Base-by-base conservation (phyloP, 2,797 vertebrate genomes). In the Micromesistius poutassou region DNA sequence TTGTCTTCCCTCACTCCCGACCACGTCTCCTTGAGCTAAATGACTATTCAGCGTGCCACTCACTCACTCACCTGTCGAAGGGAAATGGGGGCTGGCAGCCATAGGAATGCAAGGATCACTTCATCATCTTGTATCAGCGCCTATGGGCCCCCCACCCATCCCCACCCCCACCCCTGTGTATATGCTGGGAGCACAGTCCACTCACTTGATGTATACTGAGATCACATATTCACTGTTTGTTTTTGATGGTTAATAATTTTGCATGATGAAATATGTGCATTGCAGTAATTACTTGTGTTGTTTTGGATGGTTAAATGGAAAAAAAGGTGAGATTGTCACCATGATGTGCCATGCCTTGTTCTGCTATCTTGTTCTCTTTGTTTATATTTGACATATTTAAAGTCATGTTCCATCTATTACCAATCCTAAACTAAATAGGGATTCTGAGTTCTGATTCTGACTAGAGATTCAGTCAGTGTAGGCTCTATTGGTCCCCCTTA, bases 181-280 rank as follows among this genome's bases (percentile, higher is more conserved):
- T 93, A 94, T 72, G 1, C 74, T 87, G 94, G 93, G 92, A 94
- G 93, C 50, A 50, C 46, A 50, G 95, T 94, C 90, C 86, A 83
- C 88, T 84, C 93, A 76, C 78, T 77, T 76, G 35, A 86, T 94
- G 84, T 93, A 85, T 92, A 62, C 50, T n/a, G 50, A 62, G n/a
- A n/a, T 62, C 35, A 35, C 35, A 33, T 35, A 19, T 72, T 30
- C 6, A 72, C 16, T 3, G 8, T 33, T 19, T 72, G 35, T 19
- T 72, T 33, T 16, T 16, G 30, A 30, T 33, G 30, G 30, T 33
- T 4, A 16, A 19, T 72, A 16, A 2, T 31, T 72, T 72, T 72
- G 30, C 30, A 72, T 31, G 71, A 10, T 31, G 71, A 19, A 31
- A 33, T 16, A 72, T 72, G 19, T 62, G 19, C 50, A 25, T 62